Conservation (phyloP, 2,888 invertebrate species). For the Bellardia bayeri region DNA sequence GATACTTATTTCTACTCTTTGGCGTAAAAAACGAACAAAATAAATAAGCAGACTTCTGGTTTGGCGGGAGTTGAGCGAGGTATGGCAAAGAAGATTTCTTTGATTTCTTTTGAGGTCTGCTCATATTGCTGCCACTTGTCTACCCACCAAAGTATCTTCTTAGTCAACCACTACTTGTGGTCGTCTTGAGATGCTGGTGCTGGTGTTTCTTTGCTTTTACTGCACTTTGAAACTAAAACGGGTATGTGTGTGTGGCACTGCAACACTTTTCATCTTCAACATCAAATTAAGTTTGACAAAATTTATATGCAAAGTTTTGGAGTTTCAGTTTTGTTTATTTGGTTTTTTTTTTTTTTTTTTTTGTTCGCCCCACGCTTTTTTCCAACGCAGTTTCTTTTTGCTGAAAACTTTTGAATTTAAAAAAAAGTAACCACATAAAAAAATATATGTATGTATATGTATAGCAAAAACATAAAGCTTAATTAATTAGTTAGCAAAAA, state of each 20-base stretch:
- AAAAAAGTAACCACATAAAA: slow-evolving; percentile 16
- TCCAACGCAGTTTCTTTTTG: slow-evolving; percentile 55
- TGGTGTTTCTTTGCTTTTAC: not conserved
- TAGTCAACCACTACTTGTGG: slow-evolving; percentile 66
- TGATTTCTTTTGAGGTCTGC: slow-evolving; percentile 36
- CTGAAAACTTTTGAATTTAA: slow-evolving; percentile 43
- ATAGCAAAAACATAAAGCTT: slow-evolving; percentile 55
- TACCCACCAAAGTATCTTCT: slow-evolving; percentile 38
- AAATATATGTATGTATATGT: slow-evolving; percentile 20
- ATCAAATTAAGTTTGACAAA: slow-evolving; percentile 74
- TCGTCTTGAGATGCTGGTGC: slow-evolving; percentile 38
- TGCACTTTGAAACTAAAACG: not conserved
- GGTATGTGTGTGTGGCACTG: not conserved
- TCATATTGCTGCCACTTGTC: slow-evolving; percentile 31
- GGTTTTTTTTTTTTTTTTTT: slow-evolving; percentile 38
- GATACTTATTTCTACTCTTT: slow-evolving; percentile 61
- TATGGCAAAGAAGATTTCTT: not conserved
- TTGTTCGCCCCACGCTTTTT: slow-evolving; percentile 7
- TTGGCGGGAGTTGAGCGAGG: not conserved
- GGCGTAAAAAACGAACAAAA: not conserved
- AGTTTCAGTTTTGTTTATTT: slow-evolving; percentile 68
- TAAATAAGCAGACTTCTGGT: not conserved
- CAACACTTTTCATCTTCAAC: slow-evolving; percentile 67
- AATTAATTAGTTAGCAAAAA: slow-evolving; percentile 65
- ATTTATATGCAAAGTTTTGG: slow-evolving; percentile 72